Base-by-base conservation (phyloP, 2,888 invertebrate genomes). In the Mythimna ferrago region DNA sequence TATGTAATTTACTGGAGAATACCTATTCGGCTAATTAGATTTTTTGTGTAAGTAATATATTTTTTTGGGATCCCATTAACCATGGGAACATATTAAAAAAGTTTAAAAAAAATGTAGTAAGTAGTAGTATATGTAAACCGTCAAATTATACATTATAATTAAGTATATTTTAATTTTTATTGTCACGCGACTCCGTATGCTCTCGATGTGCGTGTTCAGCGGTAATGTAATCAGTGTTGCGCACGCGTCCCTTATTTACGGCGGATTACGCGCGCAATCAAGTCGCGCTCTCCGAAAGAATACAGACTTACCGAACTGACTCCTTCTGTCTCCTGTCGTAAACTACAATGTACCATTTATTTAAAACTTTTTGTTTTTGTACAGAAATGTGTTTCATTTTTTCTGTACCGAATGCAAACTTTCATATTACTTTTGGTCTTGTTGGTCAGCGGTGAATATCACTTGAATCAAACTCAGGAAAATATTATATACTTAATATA, bases 221-320 rank as follows among this genome's bases (percentile, higher is more conserved):
- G 76, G 89, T 93, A 93, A 93, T 93, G 92, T 93, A 94, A 95
- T 95, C 95, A 95, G 91, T 88, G 86, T 83, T 86, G 93, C 92
- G 93, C 94, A 93, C 93, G 94, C 93, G 93, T 88, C 90, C 89
- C 93, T 94, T 94, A 95, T 96, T 94, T 95, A 96, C 94, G 93
- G 92, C 93, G 94, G 95, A 94, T 95, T 96, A 95, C 93, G 93
- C 92, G 90, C 89, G 89, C 94, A 95, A 94, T 95, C 94, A 94
- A 90, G 91, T 73, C 74, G 70, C 62, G 62, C 69, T 67, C 64
- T 81, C 83, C 85, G 82, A 89, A 92, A 93, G 91, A 91, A 91
- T 86, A 85, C 84, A 75, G 79, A 64, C 57, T 70, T 64, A 71
- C 74, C 51, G 82, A 87, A 76, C 84, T 75, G 65, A 78, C 85